A percentile compares a stretch with the other conserved stretches of the same genome.
These are phyloP conservation scores for Platerodrilus igneus DNA, from an alignment of 2,888 invertebrate species.

Conservation along the genomic window DNA sequence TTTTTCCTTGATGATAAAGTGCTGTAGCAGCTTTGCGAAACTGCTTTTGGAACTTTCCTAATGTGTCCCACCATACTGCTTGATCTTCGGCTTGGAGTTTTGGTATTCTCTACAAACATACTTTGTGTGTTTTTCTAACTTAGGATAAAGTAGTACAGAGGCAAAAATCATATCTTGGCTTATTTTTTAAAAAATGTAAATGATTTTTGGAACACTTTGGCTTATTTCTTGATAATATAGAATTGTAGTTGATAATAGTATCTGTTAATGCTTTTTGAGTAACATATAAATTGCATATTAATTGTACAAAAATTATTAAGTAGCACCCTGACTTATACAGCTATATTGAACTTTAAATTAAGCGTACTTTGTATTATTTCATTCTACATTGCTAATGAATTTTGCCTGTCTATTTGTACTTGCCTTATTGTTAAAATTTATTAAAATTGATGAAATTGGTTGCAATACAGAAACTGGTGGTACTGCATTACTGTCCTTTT, in stretches of 20 bases:
- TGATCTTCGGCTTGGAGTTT: constrained; percentile 95
- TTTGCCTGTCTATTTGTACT: constrained; percentile 10
- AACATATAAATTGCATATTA: no score
- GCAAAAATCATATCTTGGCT: no score
- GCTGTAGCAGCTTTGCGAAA: constrained; percentile 87
- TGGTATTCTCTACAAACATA: constrained; percentile 77
- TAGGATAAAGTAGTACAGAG: no score
- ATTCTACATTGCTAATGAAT: no score
- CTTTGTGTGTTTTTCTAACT: no score
- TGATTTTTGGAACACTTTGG: neutral
- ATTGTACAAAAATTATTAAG: no score
- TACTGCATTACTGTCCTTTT: constrained; percentile 93
- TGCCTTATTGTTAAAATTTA: constrained; percentile 97
- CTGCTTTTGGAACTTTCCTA: constrained; percentile 91
- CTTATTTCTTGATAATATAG: no score
- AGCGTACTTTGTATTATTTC: no score
- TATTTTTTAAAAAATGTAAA: constrained; percentile 1
- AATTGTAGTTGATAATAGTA: no score
- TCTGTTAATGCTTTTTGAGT: no score
- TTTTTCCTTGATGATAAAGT: constrained; percentile 76
- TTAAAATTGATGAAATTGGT: constrained; percentile 93
- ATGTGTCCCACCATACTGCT: constrained; percentile 96
- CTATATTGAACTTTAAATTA: no score
- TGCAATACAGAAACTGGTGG: constrained; percentile 93
- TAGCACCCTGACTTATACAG: no score